A percentile compares a stretch with the other conserved stretches of the same genome.
Evolutionary conservation across 2,797 vertebrate species (phyloP).

Genomic region (Buphagus erythrorhynchus): DNA sequence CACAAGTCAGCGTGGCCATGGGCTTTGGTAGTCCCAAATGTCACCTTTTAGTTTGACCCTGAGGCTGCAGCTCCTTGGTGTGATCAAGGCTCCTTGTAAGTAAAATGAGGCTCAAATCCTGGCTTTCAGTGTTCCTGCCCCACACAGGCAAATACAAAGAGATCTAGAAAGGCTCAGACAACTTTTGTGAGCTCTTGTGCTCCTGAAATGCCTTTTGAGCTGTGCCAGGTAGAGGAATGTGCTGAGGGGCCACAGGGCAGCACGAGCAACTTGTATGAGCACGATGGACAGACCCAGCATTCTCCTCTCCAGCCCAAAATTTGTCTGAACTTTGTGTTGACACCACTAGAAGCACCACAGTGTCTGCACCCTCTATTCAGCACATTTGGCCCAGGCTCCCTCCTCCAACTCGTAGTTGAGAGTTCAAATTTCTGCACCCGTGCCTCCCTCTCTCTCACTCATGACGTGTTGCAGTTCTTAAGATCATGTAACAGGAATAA

Average conservation of each 20-base stretch:
- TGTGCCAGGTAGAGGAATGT: background rate
- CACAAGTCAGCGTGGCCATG: background rate
- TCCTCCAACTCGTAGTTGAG: background rate
- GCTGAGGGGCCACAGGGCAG: background rate
- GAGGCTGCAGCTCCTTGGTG: background rate
- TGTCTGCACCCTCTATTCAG: background rate
- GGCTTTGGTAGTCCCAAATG: background rate
- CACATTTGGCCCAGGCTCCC: background rate
- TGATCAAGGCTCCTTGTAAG: background rate
- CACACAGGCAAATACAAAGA: background rate
- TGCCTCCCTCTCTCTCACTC: background rate
- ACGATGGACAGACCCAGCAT: rapidly evolving
- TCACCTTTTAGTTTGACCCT: background rate
- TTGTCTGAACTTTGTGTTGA: background rate
- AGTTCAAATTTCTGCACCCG: background rate
- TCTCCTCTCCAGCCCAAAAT: background rate
- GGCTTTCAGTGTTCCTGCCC: background rate
- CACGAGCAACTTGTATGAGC: rapidly evolving
- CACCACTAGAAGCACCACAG: background rate
- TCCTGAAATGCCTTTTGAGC: background rate
- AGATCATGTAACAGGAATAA: background rate
- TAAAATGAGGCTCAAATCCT: background rate
- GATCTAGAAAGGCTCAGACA: background rate
- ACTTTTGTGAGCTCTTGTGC: background rate
- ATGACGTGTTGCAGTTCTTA: background rate